A percentile compares a stretch with the other conserved stretches of the same genome.
phyloP scores from a whole-genome alignment of 2,888 invertebrate species.

The Scotopteryx bipunctaria region DNA sequence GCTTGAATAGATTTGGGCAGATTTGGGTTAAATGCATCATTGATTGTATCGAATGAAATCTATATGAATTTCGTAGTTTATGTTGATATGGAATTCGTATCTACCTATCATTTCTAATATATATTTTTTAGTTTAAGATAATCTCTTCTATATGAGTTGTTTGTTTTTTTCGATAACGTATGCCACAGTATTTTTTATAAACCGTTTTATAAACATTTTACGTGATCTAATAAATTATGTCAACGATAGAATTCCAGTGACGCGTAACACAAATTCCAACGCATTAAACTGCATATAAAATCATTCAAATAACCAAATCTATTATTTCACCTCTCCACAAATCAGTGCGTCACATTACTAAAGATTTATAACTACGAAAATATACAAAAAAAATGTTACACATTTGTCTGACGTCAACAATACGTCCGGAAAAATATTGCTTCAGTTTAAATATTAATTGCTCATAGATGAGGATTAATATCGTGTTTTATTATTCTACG shows the following conservation, averaged over 20 bases:
- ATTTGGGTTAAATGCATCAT: conserved; percentile 9
- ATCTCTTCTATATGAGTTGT: no score
- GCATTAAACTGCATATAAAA: conserved; percentile 33
- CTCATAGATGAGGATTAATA: conserved; percentile 62
- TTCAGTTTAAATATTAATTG: conserved; percentile 62
- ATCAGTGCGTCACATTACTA: conserved; percentile 41
- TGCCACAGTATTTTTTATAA: no score
- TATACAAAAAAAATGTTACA: conserved; percentile 40
- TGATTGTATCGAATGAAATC: not conserved
- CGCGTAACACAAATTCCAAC: conserved; percentile 8
- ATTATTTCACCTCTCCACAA: conserved; percentile 40
- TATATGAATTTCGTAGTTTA: not conserved
- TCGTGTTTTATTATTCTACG: conserved; percentile 36
- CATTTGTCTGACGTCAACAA: conserved; percentile 66
- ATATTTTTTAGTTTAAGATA: no score
- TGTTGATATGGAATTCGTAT: no score
- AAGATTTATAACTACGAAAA: conserved; percentile 35
- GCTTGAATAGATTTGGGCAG: conserved; percentile 5
- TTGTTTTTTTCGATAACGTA: no score
- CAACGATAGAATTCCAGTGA: conserved; percentile 6
- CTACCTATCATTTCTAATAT: no score
- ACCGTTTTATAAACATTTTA: no score
- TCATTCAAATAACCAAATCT: conserved; percentile 35
- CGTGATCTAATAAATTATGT: conserved; percentile 1
- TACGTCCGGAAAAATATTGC: conserved; percentile 57